A percentile compares a stretch with the other conserved stretches of the same genome.
These are phyloP conservation scores for Artibeus jamaicensis DNA, from an alignment of 2,797 vertebrate genomes.

Conservation along the genomic window DNA sequence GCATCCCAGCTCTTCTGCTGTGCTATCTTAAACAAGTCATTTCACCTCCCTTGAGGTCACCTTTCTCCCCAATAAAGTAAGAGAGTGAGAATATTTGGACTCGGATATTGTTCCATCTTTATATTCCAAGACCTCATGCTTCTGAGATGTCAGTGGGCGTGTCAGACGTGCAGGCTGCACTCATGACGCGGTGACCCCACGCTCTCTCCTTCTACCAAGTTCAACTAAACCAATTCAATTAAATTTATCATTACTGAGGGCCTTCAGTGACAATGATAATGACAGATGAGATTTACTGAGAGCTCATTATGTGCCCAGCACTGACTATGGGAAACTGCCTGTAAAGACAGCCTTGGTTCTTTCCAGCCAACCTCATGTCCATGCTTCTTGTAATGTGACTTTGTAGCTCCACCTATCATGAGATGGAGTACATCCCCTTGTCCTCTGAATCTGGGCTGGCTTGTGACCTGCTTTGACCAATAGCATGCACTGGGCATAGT, in stretches of 20 bases:
- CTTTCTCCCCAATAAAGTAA: neutral
- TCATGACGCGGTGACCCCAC: fast-evolving
- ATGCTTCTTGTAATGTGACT: neutral
- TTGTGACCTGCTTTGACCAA: neutral
- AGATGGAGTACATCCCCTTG: neutral
- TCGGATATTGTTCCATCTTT: neutral
- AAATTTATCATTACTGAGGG: neutral
- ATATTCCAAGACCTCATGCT: neutral
- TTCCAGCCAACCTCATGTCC: neutral
- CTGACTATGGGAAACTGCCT: neutral
- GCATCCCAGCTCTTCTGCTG: neutral
- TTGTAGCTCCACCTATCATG: neutral
- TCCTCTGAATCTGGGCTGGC: neutral
- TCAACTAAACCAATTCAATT: neutral
- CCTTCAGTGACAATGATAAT: neutral
- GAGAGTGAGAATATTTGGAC: neutral
- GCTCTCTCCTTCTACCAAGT: neutral
- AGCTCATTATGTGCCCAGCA: neutral
- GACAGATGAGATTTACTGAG: neutral
- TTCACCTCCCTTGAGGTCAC: neutral
- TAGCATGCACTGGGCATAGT: neutral
- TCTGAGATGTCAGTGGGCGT: neutral
- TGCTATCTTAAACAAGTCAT: neutral
- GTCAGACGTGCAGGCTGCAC: neutral
- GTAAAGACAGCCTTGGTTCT: neutral